A percentile compares a stretch with the other conserved stretches of the same genome.
These are phyloP conservation scores for Leptinotarsa juncta DNA, from an alignment of 2,888 invertebrate species.

Conservation along the genomic window DNA sequence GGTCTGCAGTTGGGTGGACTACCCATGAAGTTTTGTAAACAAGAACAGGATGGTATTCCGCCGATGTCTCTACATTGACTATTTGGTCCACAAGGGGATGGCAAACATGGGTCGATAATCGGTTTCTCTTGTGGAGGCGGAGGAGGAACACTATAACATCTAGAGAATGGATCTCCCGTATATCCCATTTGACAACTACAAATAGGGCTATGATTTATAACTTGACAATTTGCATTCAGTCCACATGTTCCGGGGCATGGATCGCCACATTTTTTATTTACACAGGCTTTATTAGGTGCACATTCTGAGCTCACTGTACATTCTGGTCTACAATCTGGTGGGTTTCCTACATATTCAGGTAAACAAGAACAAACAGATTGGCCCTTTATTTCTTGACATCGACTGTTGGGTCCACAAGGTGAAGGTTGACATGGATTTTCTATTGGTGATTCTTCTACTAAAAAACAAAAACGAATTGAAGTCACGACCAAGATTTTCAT, in stretches of 20 bases:
- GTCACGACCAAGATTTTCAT: background rate
- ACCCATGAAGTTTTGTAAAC: constrained; percentile 77
- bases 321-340: constrained; percentile 81
- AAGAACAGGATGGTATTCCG: constrained; percentile 79
- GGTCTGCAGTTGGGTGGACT: constrained; percentile 83
- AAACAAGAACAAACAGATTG: constrained; percentile 67
- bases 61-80: constrained; percentile 80
- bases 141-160: constrained; percentile 65
- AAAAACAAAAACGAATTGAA: background rate
- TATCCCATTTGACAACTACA: constrained; percentile 74
- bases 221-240: constrained; percentile 68
- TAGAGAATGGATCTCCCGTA: constrained; percentile 76
- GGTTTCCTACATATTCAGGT: constrained; percentile 67
- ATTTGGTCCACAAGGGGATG: constrained; percentile 84
- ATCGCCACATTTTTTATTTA: constrained; percentile 78
- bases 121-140: constrained; percentile 48
- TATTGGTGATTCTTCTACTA: constrained; percentile 49
- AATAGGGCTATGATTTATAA: constrained; percentile 70
- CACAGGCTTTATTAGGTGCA: constrained; percentile 76
- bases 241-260: constrained; percentile 78
- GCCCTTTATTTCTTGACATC: constrained; percentile 72
- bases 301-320: constrained; percentile 85
- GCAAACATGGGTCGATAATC: constrained; percentile 74
- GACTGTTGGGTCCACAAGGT: constrained; percentile 80
- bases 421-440: constrained; percentile 77